Percentiles rank a stretch among this genome's conserved stretches.
Conservation (phyloP, 1,140 invertebrate genomes). For the Medauroidea extradentata region DNA sequence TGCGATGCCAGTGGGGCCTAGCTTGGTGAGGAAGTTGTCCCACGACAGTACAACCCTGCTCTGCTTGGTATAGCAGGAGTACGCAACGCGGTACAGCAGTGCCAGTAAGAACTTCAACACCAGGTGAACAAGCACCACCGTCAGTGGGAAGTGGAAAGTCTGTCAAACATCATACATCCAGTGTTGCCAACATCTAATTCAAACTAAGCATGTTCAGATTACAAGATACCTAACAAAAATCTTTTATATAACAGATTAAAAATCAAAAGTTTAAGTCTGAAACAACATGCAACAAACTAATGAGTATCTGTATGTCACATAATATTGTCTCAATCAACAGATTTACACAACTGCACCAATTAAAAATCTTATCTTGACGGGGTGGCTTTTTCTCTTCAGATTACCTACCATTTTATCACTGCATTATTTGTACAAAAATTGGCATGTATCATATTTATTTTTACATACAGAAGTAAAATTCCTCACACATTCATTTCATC, state of each 20-base stretch:
- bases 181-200: background rate
- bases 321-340: no score
- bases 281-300: no score
- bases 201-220: background rate
- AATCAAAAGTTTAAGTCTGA: no score
- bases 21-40: conserved; percentile 55
- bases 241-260: background rate
- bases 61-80: conserved; percentile 55
- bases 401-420: no score
- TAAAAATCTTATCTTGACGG: no score
- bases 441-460: no score
- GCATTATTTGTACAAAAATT: no score
- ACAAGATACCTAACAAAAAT: background rate
- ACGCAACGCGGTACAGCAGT: conserved; percentile 56
- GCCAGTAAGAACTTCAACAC: conserved; percentile 78
- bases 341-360: background rate
- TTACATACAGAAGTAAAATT: no score
- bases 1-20: conserved; percentile 78
- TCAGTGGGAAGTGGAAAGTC: conserved; percentile 76
- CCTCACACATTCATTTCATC: no score
- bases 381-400: no score
- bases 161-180: conserved; percentile 51
- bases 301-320: background rate
- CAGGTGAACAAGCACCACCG: conserved; percentile 79
- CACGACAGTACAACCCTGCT: conserved; percentile 62